Conservation (phyloP, 2,888 invertebrate genomes). For the Ophion ellenae region DNA sequence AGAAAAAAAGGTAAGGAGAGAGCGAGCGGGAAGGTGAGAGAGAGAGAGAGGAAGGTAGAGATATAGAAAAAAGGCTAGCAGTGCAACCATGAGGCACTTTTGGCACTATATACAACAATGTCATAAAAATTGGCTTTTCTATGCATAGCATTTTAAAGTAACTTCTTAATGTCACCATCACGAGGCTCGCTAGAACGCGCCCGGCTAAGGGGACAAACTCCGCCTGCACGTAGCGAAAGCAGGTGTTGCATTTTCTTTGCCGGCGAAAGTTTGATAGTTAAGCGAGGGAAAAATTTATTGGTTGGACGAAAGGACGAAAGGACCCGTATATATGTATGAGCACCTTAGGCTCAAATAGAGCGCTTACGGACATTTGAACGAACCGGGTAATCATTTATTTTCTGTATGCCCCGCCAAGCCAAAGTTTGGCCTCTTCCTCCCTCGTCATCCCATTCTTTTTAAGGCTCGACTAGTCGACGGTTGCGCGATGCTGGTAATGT, state of each 20-base stretch:
- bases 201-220: neutral
- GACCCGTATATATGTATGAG: constrained; percentile 14
- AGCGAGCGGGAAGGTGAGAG: neutral
- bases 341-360: constrained; percentile 12
- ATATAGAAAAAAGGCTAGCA: neutral
- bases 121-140: constrained; percentile 75
- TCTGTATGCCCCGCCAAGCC: constrained; percentile 17
- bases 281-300: constrained; percentile 76
- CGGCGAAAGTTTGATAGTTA: constrained; percentile 80
- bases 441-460: constrained; percentile 25
- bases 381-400: constrained; percentile 54
- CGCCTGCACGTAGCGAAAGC: constrained; percentile 75
- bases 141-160: constrained; percentile 82
- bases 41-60: neutral
- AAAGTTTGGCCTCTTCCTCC: constrained; percentile 26
- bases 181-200: constrained; percentile 51
- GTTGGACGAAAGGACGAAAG: constrained; percentile 25
- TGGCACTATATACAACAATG: constrained; percentile 35
- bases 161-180: constrained; percentile 79
- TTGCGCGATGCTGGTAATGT: neutral
- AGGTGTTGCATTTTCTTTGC: constrained; percentile 79
- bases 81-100: constrained; percentile 11
- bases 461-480: constrained; percentile 24
- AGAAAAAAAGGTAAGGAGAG: constrained; percentile 13
- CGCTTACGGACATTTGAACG: constrained; percentile 14